Evolutionary conservation across 2,888 invertebrate species (phyloP).

Genomic region (Pemphredon lugubris): DNA sequence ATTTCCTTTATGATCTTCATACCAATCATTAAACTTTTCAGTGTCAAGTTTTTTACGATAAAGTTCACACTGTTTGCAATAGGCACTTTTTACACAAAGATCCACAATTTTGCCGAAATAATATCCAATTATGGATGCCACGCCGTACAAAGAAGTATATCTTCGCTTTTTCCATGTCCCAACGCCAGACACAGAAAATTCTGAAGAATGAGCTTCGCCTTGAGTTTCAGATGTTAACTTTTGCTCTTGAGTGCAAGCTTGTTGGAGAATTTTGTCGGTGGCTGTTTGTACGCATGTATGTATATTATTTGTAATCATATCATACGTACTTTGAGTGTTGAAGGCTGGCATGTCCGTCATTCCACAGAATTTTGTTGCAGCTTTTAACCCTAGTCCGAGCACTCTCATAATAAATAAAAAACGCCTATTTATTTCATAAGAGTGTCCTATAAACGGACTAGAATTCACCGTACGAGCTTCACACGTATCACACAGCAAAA

Average conservation of each 20-base stretch:
- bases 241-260: constrained; percentile 38
- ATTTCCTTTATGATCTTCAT: neutral
- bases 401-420: constrained; percentile 65
- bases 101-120: neutral
- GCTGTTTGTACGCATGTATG: no score
- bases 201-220: constrained; percentile 39
- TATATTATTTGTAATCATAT: constrained; percentile 52
- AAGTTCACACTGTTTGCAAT: neutral
- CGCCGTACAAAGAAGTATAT: neutral
- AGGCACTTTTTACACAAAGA: neutral
- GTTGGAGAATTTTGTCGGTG: constrained; percentile 49
- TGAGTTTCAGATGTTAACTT: constrained; percentile 43
- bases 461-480: constrained; percentile 49
- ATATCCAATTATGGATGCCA: neutral
- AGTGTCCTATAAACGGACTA: constrained; percentile 49
- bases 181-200: constrained; percentile 41
- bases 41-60: neutral
- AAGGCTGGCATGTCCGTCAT: constrained; percentile 29
- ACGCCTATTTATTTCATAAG: constrained; percentile 64
- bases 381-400: constrained; percentile 58
- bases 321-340: constrained; percentile 52
- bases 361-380: constrained; percentile 56
- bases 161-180: constrained; percentile 3
- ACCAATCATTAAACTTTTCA: neutral
- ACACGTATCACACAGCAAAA: constrained; percentile 61